These are phyloP conservation scores for Tympanuchus pallidicinctus DNA, from an alignment of 2,113 vertebrate species.

Conservation along the genomic window DNA sequence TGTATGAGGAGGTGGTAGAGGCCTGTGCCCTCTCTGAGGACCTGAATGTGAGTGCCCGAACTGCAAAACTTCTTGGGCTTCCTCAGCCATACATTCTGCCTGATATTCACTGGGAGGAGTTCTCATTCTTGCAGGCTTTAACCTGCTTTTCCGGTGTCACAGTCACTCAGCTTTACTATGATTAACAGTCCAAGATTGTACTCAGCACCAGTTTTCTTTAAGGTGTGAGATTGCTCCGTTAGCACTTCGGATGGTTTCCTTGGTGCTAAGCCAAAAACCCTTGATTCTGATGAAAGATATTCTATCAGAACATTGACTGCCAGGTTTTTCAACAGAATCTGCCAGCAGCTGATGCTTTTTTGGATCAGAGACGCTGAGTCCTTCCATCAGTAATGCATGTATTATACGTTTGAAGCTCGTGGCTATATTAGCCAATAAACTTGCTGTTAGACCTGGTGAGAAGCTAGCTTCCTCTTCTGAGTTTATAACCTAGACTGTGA, in stretches of 20 bases:
- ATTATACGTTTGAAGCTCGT: not conserved
- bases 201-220: not conserved
- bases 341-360: not conserved
- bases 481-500: not conserved
- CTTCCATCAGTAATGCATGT: not conserved
- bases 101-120: not conserved
- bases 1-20: constrained; percentile 88
- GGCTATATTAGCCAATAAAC: not conserved
- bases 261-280: not conserved
- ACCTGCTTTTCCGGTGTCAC: not conserved
- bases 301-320: not conserved
- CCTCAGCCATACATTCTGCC: not conserved
- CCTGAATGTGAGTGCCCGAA: constrained; percentile 83
- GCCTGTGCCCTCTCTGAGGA: constrained; percentile 93
- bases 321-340: not conserved
- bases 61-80: not conserved
- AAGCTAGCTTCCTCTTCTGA: not conserved
- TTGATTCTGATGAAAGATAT: not conserved
- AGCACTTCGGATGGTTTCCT: not conserved
- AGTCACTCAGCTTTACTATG: not conserved
- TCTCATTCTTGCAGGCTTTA: not conserved
- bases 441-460: not conserved
- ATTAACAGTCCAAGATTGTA: not conserved
- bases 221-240: not conserved
- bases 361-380: not conserved